A percentile compares a stretch with the other conserved stretches of the same genome.
Conservation (phyloP, 2,888 invertebrate genomes). For the Polyploca ridens region DNA sequence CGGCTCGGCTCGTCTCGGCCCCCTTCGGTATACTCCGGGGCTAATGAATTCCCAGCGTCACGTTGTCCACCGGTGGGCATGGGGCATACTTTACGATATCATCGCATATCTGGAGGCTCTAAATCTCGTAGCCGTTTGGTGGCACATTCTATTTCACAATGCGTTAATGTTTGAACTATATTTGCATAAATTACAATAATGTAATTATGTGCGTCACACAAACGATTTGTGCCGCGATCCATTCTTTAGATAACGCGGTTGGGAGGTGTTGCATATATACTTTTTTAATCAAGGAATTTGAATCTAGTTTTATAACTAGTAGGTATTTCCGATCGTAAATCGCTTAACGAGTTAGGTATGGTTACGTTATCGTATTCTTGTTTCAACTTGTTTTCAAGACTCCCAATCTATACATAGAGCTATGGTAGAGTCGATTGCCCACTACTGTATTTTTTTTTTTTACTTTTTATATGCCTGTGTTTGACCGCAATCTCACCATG, state of each 20-base stretch:
- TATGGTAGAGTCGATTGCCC: no score
- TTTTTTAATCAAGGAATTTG: neutral
- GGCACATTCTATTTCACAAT: slow-evolving; percentile 3
- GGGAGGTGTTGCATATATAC: neutral
- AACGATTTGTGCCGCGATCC: neutral
- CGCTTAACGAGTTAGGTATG: neutral
- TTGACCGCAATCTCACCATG: no score
- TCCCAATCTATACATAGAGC: no score
- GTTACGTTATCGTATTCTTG: neutral
- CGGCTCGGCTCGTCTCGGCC: slow-evolving; percentile 6
- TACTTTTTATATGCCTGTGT: no score
- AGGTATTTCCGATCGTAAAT: neutral
- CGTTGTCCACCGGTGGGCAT: neutral
- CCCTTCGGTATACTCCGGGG: neutral
- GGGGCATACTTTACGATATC: slow-evolving; percentile 17
- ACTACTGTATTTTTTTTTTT: no score
- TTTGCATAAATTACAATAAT: slow-evolving; percentile 7
- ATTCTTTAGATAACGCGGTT: slow-evolving; percentile 1
- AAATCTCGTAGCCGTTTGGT: neutral
- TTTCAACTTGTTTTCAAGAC: neutral
- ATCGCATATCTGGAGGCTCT: slow-evolving; percentile 14
- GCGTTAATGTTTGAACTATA: slow-evolving; percentile 10
- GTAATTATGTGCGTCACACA: neutral
- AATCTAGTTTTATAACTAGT: neutral
- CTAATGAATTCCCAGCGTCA: slow-evolving; percentile 2